phyloP scores from a whole-genome alignment of 1,140 invertebrate genomes.

The Acyrthosiphon pisum region DNA sequence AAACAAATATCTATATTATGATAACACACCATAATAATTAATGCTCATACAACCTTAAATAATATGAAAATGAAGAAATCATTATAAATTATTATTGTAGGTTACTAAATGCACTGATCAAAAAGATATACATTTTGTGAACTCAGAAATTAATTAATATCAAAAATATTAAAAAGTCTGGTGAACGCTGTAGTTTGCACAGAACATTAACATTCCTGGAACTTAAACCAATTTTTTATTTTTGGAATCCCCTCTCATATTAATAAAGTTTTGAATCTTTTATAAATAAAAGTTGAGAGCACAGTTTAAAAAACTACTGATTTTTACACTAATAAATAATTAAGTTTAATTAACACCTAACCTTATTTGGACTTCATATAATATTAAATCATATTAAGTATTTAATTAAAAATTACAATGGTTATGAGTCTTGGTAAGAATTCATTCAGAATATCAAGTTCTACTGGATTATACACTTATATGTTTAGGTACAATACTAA shows the following conservation, averaged over 20 bases:
- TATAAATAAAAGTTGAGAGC: background rate
- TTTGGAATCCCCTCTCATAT: background rate
- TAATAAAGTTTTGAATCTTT: background rate
- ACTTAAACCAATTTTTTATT: background rate
- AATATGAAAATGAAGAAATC: too few relatives aligned
- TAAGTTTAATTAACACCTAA: background rate
- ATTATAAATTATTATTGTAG: too few relatives aligned
- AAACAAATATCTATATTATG: too few relatives aligned
- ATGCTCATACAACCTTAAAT: too few relatives aligned
- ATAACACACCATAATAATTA: too few relatives aligned
- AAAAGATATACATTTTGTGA: too few relatives aligned
- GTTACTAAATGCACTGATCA: too few relatives aligned
- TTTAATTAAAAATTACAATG: background rate
- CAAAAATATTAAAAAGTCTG: too few relatives aligned
- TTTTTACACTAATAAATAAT: background rate
- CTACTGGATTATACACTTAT: background rate
- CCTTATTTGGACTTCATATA: too few relatives aligned
- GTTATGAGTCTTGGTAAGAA: background rate
- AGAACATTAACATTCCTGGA: background rate
- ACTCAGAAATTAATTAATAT: too few relatives aligned
- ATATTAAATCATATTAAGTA: background rate
- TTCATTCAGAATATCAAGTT: background rate
- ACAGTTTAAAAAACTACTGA: background rate
- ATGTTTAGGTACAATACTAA: constrained; percentile 62
- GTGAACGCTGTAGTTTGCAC: too few relatives aligned